A percentile compares a stretch with the other conserved stretches of the same genome.
Conservation (phyloP, 2,113 vertebrate genomes). For the Pelecanus crispus region DNA sequence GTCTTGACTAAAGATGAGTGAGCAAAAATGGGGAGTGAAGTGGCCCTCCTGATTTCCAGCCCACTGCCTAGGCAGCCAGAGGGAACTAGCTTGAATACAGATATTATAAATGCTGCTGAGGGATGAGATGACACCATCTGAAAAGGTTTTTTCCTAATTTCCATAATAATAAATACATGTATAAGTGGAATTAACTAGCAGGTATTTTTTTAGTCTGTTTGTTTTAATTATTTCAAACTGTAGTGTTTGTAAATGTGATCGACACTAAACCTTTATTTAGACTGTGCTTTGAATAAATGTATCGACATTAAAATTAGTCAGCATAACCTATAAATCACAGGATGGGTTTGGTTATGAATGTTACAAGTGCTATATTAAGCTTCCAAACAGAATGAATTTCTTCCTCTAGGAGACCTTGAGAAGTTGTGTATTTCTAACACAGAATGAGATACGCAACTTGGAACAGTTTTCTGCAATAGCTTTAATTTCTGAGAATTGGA, state of each 20-base stretch:
- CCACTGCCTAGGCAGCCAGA: background rate
- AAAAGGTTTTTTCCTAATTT: slow-evolving; percentile 55
- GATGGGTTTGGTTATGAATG: background rate
- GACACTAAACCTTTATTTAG: slow-evolving; percentile 63
- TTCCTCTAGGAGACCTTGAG: slow-evolving; percentile 10
- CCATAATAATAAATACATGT: slow-evolving; percentile 57
- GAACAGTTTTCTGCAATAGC: background rate
- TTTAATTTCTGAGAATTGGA: background rate
- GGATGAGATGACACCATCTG: background rate
- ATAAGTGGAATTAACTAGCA: slow-evolving; percentile 55
- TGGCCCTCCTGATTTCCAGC: background rate
- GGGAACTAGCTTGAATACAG: background rate
- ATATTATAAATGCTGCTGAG: background rate
- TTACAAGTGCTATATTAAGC: slow-evolving; percentile 11
- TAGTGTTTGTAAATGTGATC: slow-evolving; percentile 66
- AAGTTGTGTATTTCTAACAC: background rate
- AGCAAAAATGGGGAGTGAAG: background rate
- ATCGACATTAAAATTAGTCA: slow-evolving; percentile 53
- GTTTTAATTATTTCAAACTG: slow-evolving; percentile 65
- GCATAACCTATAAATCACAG: slow-evolving; percentile 36
- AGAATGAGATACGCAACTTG: background rate
- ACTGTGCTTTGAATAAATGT: slow-evolving; percentile 59
- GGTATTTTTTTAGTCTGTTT: slow-evolving; percentile 40
- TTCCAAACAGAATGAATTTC: background rate
- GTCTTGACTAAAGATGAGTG: background rate